Conservation (phyloP, 2,113 vertebrate species). For the Cyphomyrus discorhynchus region DNA sequence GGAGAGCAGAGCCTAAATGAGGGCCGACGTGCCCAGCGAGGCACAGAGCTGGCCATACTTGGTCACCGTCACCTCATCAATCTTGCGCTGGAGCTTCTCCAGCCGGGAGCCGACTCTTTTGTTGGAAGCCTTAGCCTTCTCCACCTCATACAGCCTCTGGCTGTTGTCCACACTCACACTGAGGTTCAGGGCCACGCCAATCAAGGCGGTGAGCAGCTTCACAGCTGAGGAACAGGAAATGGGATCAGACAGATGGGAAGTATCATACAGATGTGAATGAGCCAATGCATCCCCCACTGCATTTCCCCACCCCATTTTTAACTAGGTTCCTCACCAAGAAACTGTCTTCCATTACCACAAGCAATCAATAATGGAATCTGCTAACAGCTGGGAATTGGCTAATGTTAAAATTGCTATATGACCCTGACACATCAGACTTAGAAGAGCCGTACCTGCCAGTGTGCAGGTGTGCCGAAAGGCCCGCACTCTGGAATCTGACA, state of each 20-base stretch:
- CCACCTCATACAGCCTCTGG: slow-evolving; percentile 68
- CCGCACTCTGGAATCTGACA: slow-evolving; percentile 72
- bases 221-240: slow-evolving; percentile 56
- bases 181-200: slow-evolving; percentile 64
- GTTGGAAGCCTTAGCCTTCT: slow-evolving; percentile 57
- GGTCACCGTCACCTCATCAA: slow-evolving; percentile 59
- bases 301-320: not conserved
- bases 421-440: not conserved
- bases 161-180: slow-evolving; percentile 66
- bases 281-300: not conserved
- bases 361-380: not conserved
- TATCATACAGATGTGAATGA: not conserved
- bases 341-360: not conserved
- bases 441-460: slow-evolving; percentile 67
- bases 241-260: not conserved
- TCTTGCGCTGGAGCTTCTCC: slow-evolving; percentile 69
- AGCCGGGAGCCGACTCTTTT: slow-evolving; percentile 57
- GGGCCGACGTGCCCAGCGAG: not conserved
- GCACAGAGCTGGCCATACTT: not conserved
- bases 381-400: not conserved
- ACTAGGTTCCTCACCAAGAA: not conserved
- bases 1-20: not conserved
- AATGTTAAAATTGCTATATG: not conserved
- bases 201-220: slow-evolving; percentile 75
- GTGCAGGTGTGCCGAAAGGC: slow-evolving; percentile 89